These are phyloP conservation scores for Acleris holmiana DNA, from an alignment of 2,888 invertebrate genomes.

Conservation along the genomic window DNA sequence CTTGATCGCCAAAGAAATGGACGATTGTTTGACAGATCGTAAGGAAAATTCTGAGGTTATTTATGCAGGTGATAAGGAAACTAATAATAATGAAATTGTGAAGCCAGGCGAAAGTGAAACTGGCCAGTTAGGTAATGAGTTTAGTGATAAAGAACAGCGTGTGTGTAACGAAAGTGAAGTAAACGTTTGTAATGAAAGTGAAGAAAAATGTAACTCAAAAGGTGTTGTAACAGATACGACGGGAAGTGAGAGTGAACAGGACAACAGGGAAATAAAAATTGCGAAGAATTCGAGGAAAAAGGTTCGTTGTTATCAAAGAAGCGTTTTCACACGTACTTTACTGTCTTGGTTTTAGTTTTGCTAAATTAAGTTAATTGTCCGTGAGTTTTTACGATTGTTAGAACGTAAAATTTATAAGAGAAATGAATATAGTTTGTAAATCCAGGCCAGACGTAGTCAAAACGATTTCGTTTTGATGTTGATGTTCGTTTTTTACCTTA, in stretches of 20 bases:
- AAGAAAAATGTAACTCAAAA: slow-evolving; percentile 34
- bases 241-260: slow-evolving; percentile 16
- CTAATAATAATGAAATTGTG: slow-evolving; percentile 20
- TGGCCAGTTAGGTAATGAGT: slow-evolving; percentile 38
- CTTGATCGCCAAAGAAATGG: slow-evolving; percentile 41
- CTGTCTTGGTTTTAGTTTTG: not conserved
- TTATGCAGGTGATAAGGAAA: slow-evolving; percentile 28
- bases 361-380: no score
- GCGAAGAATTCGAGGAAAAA: slow-evolving; percentile 14
- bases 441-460: no score
- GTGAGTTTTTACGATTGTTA: no score
- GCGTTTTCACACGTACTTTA: not conserved
- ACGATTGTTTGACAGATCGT: slow-evolving; percentile 34
- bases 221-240: slow-evolving; percentile 29
- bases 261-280: slow-evolving; percentile 18
- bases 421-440: no score
- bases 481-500: no score
- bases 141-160: slow-evolving; percentile 28
- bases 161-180: slow-evolving; percentile 8
- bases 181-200: not conserved
- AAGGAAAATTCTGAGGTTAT: slow-evolving; percentile 31
- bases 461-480: no score
- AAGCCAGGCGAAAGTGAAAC: slow-evolving; percentile 14
- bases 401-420: no score
- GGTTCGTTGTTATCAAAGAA: slow-evolving; percentile 11